These are phyloP conservation scores for Phortica magna DNA, from an alignment of 2,888 invertebrate species.

Conservation along the genomic window DNA sequence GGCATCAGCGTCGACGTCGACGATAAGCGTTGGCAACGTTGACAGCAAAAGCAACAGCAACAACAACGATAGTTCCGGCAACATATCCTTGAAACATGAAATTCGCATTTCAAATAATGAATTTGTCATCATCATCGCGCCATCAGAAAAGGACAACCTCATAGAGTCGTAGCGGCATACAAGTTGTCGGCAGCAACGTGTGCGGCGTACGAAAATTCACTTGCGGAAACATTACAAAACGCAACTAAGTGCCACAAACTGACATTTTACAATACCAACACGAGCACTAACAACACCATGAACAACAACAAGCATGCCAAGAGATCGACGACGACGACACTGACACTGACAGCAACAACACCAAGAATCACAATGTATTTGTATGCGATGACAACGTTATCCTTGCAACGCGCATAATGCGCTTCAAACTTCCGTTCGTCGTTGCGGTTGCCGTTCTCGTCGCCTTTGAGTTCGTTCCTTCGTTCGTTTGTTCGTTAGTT, in stretches of 20 bases:
- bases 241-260: slow-evolving; percentile 8
- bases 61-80: slow-evolving; percentile 54
- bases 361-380: background rate
- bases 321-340: no score
- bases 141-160: background rate
- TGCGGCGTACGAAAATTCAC: background rate
- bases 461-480: background rate
- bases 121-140: slow-evolving; percentile 27
- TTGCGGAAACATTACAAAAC: background rate
- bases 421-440: slow-evolving; percentile 11
- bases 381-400: slow-evolving; percentile 25
- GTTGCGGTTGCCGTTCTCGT: background rate
- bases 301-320: no score
- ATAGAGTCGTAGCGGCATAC: background rate
- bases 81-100: slow-evolving; percentile 58
- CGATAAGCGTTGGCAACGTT: background rate
- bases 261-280: background rate
- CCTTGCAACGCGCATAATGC: slow-evolving; percentile 30
- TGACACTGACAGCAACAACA: background rate
- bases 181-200: background rate
- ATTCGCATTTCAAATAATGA: slow-evolving; percentile 34
- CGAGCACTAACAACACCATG: no score
- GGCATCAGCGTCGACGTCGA: background rate
- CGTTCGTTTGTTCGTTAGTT: slow-evolving; percentile 36
- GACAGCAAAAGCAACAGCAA: slow-evolving; percentile 60